phyloP scores from a whole-genome alignment of 1,140 invertebrate genomes.

The Temnothorax nylanderi region DNA sequence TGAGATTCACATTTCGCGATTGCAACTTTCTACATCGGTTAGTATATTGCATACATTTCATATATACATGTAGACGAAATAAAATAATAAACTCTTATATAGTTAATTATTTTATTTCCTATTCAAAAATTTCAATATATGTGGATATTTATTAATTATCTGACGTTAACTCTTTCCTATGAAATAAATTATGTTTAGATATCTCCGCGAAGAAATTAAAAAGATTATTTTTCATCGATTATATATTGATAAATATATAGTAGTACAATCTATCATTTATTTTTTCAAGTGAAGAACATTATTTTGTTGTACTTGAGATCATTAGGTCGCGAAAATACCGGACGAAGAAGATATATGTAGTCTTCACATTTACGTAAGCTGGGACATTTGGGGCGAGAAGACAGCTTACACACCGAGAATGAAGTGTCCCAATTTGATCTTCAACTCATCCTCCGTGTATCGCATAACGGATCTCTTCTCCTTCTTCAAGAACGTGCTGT shows the following conservation, averaged over 20 bases:
- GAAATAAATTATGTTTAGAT: conserved; percentile 24
- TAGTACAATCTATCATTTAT: neutral
- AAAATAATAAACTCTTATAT: neutral
- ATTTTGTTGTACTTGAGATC: neutral
- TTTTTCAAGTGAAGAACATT: neutral
- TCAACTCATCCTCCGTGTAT: conserved; percentile 78
- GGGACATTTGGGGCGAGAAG: conserved; percentile 77
- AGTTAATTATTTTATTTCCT: neutral
- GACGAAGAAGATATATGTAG: conserved; percentile 65
- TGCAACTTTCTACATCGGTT: conserved; percentile 77
- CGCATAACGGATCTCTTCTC: conserved; percentile 71
- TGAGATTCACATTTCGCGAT: conserved; percentile 76
- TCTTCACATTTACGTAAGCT: conserved; percentile 74
- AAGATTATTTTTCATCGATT: neutral
- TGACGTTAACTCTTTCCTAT: conserved; percentile 5
- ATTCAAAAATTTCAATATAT: neutral
- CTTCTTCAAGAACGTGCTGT: conserved; percentile 74
- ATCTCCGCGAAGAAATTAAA: conserved; percentile 24
- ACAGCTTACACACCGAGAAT: conserved; percentile 67
- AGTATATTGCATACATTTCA: conserved; percentile 53
- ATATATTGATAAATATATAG: neutral
- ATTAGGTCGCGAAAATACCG: conserved; percentile 74
- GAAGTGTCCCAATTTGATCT: conserved; percentile 77
- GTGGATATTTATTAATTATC: conserved; percentile 1
- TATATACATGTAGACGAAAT: neutral